phyloP scores from a whole-genome alignment of 1,140 invertebrate genomes.

The Tetramorium simillimum region DNA sequence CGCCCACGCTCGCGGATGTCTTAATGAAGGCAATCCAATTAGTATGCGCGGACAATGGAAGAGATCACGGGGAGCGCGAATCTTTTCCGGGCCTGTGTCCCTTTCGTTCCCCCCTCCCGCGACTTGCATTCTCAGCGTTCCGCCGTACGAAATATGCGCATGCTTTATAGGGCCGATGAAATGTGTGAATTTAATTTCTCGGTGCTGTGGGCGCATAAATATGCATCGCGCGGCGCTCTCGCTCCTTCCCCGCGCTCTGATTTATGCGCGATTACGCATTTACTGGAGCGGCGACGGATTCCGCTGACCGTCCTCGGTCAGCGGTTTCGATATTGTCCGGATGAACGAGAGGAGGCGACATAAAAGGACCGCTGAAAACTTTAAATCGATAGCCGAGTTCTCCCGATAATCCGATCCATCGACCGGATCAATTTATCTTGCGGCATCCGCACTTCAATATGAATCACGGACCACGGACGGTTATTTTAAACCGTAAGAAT shows the following conservation, averaged over 20 bases:
- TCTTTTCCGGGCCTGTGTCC: slow-evolving; percentile 17
- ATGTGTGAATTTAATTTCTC: slow-evolving; percentile 81
- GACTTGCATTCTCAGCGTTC: slow-evolving; percentile 49
- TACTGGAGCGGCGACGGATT: slow-evolving; percentile 57
- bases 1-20: slow-evolving; percentile 13
- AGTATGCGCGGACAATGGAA: slow-evolving; percentile 27
- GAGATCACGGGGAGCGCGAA: slow-evolving; percentile 34
- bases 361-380: slow-evolving; percentile 34
- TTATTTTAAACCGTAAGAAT: slow-evolving; percentile 22
- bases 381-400: slow-evolving; percentile 38
- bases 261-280: slow-evolving; percentile 77
- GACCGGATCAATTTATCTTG: slow-evolving; percentile 24
- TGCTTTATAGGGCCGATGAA: slow-evolving; percentile 61
- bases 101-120: not conserved
- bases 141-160: slow-evolving; percentile 28
- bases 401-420: slow-evolving; percentile 48
- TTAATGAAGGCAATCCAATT: slow-evolving; percentile 54
- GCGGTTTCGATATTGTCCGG: slow-evolving; percentile 42
- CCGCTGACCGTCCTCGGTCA: slow-evolving; percentile 54
- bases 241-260: slow-evolving; percentile 61
- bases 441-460: slow-evolving; percentile 29
- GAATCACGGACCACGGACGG: not conserved
- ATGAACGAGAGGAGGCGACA: not conserved
- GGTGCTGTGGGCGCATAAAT: slow-evolving; percentile 74
- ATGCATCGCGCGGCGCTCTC: slow-evolving; percentile 71